These are phyloP conservation scores for Halictus quadricinctus DNA, from an alignment of 2,888 invertebrate species.

Conservation along the genomic window DNA sequence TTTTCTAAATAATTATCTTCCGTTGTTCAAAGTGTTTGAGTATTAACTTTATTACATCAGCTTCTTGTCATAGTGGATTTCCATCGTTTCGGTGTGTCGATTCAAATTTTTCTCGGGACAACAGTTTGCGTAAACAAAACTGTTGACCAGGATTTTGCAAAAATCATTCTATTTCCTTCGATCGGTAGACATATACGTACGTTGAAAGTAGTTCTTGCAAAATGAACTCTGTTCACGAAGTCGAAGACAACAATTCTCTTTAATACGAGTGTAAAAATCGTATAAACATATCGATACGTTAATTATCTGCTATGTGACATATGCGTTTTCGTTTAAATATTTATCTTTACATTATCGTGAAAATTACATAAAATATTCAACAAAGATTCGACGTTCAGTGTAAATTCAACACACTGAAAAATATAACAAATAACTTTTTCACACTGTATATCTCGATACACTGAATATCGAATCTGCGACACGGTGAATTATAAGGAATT, in stretches of 20 bases:
- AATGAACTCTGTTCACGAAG: not conserved
- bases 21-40: not conserved
- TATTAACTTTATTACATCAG: constrained; percentile 9
- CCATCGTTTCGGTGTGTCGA: not conserved
- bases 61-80: not conserved
- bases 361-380: constrained; percentile 9
- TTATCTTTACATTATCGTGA: not conserved
- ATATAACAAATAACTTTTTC: constrained; percentile 7
- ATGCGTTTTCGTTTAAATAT: not conserved
- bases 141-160: not conserved
- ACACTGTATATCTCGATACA: not conserved
- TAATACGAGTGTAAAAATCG: not conserved
- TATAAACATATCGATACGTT: constrained; percentile 5
- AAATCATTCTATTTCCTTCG: not conserved
- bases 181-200: not conserved
- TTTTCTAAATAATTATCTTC: not conserved
- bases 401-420: not conserved
- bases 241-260: constrained; percentile 4
- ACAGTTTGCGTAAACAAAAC: not conserved
- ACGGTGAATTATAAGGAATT: not conserved
- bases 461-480: not conserved
- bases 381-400: constrained; percentile 7
- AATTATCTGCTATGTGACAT: constrained; percentile 5
- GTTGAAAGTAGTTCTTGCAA: constrained; percentile 5
- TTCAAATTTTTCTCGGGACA: not conserved